Percentiles rank a stretch among this genome's conserved stretches.
These are phyloP conservation scores for Arnoldichthys spilopterus DNA, from an alignment of 2,797 vertebrate genomes.

Conservation along the genomic window DNA sequence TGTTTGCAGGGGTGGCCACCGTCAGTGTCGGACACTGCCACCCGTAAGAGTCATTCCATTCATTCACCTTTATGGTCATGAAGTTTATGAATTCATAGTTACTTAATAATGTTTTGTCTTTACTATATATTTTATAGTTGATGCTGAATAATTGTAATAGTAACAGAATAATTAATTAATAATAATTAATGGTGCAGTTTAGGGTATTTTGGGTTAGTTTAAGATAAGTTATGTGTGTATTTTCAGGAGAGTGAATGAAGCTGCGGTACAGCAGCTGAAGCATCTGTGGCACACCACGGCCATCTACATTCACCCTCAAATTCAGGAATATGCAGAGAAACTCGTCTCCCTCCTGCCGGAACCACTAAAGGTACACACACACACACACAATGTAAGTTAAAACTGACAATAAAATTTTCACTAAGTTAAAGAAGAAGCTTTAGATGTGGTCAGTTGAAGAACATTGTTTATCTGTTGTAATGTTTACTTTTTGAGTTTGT, in stretches of 20 bases:
- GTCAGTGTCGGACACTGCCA: constrained; percentile 94
- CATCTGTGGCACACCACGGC: constrained; percentile 88
- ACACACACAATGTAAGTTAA: neutral
- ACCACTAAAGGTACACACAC: constrained; percentile 86
- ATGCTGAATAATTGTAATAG: too few relatives aligned
- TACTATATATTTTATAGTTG: too few relatives aligned
- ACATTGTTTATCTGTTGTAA: neutral
- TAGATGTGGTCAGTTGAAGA: too few relatives aligned
- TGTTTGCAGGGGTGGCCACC: constrained; percentile 92
- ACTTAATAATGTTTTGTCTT: too few relatives aligned
- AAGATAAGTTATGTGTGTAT: too few relatives aligned
- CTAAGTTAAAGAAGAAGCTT: neutral
- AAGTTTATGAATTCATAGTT: too few relatives aligned
- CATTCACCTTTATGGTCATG: too few relatives aligned
- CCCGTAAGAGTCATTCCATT: too few relatives aligned
- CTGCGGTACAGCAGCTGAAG: constrained; percentile 82
- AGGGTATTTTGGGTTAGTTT: too few relatives aligned
- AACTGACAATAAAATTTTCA: neutral
- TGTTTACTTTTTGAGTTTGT: neutral
- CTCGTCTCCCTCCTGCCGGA: constrained; percentile 84
- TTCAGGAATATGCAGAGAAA: constrained; percentile 90
- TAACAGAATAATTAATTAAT: too few relatives aligned
- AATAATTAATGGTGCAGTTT: too few relatives aligned
- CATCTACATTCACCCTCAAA: constrained; percentile 82
- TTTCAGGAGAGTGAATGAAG: constrained; percentile 85